These are phyloP conservation scores for Metopia argyrocephala DNA, from an alignment of 2,888 invertebrate species.

Conservation along the genomic window DNA sequence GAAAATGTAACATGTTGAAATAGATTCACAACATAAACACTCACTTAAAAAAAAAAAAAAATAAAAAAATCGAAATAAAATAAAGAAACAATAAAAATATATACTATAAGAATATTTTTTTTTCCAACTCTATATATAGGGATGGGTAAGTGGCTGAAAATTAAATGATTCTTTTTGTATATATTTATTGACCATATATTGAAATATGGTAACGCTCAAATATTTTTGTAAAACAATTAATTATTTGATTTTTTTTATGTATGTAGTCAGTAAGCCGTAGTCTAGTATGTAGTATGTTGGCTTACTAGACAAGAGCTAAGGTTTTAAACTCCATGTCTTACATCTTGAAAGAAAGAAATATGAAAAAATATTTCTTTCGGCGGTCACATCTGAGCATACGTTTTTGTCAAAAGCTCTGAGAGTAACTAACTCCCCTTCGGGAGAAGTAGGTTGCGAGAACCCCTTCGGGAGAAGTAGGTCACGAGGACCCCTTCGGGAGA, in stretches of 20 bases:
- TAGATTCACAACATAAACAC: conserved; percentile 29
- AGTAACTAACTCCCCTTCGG: too few relatives aligned
- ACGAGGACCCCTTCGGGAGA: too few relatives aligned
- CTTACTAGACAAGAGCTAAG: too few relatives aligned
- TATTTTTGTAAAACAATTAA: conserved; percentile 50
- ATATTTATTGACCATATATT: conserved; percentile 42
- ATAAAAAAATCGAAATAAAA: not conserved
- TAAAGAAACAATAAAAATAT: not conserved
- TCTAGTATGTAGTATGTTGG: too few relatives aligned
- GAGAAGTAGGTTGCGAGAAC: too few relatives aligned
- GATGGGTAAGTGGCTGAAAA: conserved; percentile 40
- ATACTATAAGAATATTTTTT: conserved; percentile 35
- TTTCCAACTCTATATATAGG: conserved; percentile 41
- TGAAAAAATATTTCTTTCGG: too few relatives aligned
- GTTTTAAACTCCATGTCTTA: too few relatives aligned
- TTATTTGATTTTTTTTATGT: not conserved
- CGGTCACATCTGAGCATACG: too few relatives aligned
- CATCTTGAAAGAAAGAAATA: too few relatives aligned
- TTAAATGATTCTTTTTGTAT: conserved; percentile 41
- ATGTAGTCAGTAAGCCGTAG: too few relatives aligned
- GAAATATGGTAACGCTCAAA: conserved; percentile 20
- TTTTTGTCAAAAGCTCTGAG: too few relatives aligned
- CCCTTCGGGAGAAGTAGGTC: too few relatives aligned
- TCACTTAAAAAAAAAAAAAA: conserved; percentile 17
- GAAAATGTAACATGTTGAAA: not conserved